These are phyloP conservation scores for Conopomorpha cramerella DNA, from an alignment of 1,140 invertebrate genomes.

Conservation along the genomic window DNA sequence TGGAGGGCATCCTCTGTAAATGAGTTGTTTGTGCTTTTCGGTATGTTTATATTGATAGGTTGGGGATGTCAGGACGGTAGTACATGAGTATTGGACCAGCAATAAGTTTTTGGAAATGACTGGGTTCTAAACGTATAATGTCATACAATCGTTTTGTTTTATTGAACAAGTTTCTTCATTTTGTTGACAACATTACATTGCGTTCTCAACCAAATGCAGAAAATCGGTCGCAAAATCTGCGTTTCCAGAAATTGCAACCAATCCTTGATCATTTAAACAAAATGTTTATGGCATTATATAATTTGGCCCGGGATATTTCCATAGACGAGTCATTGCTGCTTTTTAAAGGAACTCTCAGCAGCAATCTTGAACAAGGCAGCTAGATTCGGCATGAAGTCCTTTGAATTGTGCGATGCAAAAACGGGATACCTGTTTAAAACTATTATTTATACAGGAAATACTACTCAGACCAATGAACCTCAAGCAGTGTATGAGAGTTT, in stretches of 20 bases:
- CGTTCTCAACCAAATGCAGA: no score
- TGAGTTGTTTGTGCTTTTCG: constrained; percentile 1
- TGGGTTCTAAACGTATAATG: constrained; percentile 4
- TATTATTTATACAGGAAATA: constrained; percentile 5
- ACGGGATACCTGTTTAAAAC: constrained; percentile 8
- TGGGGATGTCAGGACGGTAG: background rate
- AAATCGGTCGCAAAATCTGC: no score
- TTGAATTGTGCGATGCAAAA: constrained; percentile 8
- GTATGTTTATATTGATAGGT: background rate
- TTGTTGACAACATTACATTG: constrained; percentile 9
- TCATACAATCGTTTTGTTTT: constrained; percentile 6
- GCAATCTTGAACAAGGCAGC: constrained; percentile 5
- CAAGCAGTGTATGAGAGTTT: no score
- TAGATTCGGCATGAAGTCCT: constrained; percentile 9
- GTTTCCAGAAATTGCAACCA: background rate
- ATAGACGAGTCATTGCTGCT: constrained; percentile 9
- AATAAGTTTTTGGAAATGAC: constrained; percentile 1
- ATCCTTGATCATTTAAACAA: constrained; percentile 1
- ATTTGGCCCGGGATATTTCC: constrained; percentile 1
- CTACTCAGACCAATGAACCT: no score
- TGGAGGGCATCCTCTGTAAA: background rate
- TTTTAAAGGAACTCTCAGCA: constrained; percentile 8
- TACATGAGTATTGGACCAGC: constrained; percentile 4
- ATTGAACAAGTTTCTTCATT: constrained; percentile 9
- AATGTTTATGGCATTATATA: constrained; percentile 4